These are phyloP conservation scores for Endotricha flammealis DNA, from an alignment of 2,888 invertebrate genomes.

Conservation along the genomic window DNA sequence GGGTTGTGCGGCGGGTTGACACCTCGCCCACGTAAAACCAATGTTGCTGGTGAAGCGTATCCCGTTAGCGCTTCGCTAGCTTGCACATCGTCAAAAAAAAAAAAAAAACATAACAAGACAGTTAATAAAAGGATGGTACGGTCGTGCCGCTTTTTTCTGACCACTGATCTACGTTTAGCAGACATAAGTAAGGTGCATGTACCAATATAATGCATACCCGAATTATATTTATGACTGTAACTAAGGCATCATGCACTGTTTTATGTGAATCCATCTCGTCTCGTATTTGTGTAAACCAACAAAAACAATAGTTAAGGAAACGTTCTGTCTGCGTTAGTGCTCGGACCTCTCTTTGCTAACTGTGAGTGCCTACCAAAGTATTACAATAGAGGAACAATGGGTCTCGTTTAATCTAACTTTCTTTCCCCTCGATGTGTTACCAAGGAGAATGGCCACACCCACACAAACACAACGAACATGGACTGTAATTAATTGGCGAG, in stretches of 20 bases:
- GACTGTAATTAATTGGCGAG: conserved; percentile 63
- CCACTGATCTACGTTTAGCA: too few species aligned
- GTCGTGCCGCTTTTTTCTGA: too few species aligned
- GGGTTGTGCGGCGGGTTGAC: too few species aligned
- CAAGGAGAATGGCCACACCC: conserved; percentile 58
- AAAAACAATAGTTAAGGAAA: conserved; percentile 4
- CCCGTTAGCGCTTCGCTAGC: too few species aligned
- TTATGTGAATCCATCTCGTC: conserved; percentile 2
- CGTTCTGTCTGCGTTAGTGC: conserved; percentile 19
- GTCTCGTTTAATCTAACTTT: conserved; percentile 66
- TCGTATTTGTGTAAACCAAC: conserved; percentile 5
- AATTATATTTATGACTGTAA: too few species aligned
- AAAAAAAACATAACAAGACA: too few species aligned
- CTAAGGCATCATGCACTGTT: conserved; percentile 14
- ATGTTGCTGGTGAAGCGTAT: too few species aligned
- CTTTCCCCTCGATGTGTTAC: conserved; percentile 55
- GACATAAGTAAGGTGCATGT: too few species aligned
- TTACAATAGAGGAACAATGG: conserved; percentile 57
- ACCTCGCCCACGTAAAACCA: too few species aligned
- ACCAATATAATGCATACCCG: too few species aligned
- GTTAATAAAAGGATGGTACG: too few species aligned
- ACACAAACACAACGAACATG: conserved; percentile 49
- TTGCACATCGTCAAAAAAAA: too few species aligned
- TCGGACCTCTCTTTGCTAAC: conserved; percentile 33
- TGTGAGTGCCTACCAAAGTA: conserved; percentile 33